Base-by-base conservation (phyloP, 2,888 invertebrate species). In the Melitaea athalia region DNA sequence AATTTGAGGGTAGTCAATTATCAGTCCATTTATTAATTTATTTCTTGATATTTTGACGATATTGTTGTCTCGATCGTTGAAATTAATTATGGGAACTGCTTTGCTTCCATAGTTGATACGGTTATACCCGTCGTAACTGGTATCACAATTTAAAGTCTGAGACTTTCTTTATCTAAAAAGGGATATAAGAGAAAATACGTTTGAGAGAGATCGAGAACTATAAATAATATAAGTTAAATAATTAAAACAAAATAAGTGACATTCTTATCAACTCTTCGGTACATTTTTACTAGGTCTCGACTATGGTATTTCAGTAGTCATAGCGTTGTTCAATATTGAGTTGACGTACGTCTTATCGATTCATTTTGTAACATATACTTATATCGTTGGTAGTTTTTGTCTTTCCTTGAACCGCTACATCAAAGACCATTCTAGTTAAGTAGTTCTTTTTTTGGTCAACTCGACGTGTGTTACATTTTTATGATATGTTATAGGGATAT, bases 391-490 rank as follows among this genome's bases (percentile, higher is more conserved):
- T 59, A 42, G 43, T 47, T 12, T 47, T n/a, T 11, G 5, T 14
- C 47, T 17, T 45, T 45, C 43, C 38, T 17, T 38, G 49, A 47
- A 38, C 52, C 14, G 11, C 43, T 38, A 62, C 67, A 17, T 55
- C 50, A 63, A 33, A 63, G 57, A 43, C 49, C 43, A 31, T 12
- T 43, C 5, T 50, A 61, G 5, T 8, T 38, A 33, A 5, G 53
- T 55, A 53, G 42, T 50, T 43, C 11, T 5, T 59, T 59, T 31
- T 38, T 59, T 42, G 33, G 42, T 43, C 63, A 45, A 43, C 45
- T 38, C 67, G 47, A 63, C 24, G 59, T 5, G 49, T 61, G 64
- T 61, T 15, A 61, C 42, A 62, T 62, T 57, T 64, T 59, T 64
- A 38, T 38, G 38, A 38, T 38, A 38, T 38, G 6, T 38, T 8